Base-by-base conservation (phyloP, 2,797 vertebrate genomes). In the Loriculus beryllinus region DNA sequence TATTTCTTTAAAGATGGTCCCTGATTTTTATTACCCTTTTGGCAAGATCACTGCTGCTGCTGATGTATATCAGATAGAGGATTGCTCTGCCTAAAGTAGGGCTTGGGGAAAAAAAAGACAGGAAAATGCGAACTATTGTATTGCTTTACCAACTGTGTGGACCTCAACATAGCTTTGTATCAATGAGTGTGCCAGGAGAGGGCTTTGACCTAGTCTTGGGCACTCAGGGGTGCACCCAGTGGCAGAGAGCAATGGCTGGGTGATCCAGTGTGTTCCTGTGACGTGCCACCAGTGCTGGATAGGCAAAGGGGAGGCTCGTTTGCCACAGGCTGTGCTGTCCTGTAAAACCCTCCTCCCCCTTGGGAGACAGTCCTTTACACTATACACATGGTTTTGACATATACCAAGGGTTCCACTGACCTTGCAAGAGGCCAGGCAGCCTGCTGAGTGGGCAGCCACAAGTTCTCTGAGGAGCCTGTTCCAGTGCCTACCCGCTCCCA, bases 111-210 rank as follows among this genome's bases (percentile, higher is more conserved):
- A 80, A 80, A 29, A 49, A 43, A 26, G 8, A 39, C 26, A 25
- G 17, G 33, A 59, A 77, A 82, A 65, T 31, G 62, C 5, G 12
- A 71, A 56, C 23, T 29, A 0, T 3, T 14, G 21, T 25, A 5
- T 65, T 26, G 63, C 9, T 70, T 79, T 51, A 23, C 26, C 22
- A 20, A 0, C 16, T 33, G 6, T 29, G 1, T 6, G 18, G 35
- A 31, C 33, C 33, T 48, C 6, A 3, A 1, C 2, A 0, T 8
- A 14, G 12, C 29, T 42, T 60, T 51, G n/a, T 57, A 3, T 39
- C 0, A 0, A 29, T 7, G 10, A 2, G 3, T 20, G 4, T 28
- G 31, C 29, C 47, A 81, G 71, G 52, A 72, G 74, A 25, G 52
- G 33, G 7, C 45, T 64, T 59, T 40, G 42, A 19, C 39, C 25